Evolutionary conservation across 2,797 vertebrate genomes (phyloP).

Genomic region (Bufotes viridis): DNA sequence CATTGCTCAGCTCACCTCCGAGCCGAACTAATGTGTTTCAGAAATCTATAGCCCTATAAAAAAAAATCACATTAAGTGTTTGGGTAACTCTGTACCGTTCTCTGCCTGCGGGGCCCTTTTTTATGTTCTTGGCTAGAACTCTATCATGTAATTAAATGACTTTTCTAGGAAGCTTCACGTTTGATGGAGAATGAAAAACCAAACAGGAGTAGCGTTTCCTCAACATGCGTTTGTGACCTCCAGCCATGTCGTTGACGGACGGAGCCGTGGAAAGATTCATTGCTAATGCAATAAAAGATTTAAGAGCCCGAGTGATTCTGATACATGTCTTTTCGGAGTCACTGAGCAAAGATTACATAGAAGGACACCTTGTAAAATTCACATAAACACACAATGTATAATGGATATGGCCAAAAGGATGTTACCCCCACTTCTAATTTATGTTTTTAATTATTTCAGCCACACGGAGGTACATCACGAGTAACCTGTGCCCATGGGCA

Average conservation of each 20-base stretch:
- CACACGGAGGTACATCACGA: background rate
- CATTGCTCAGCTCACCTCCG: constrained; percentile 23
- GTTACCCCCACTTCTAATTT: background rate
- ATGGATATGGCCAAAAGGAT: background rate
- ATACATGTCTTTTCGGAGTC: constrained; percentile 4
- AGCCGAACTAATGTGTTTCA: constrained; percentile 43
- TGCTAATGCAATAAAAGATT: constrained; percentile 13
- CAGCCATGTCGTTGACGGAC: background rate
- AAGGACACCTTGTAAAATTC: constrained; percentile 10
- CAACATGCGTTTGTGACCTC: constrained; percentile 14
- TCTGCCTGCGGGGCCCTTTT: constrained; percentile 9
- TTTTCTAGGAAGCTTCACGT: constrained; percentile 30
- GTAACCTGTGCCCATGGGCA: background rate
- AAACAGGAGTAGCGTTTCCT: background rate
- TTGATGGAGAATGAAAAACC: constrained; percentile 18
- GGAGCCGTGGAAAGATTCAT: background rate
- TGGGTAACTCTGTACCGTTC: constrained; percentile 30
- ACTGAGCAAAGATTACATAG: background rate
- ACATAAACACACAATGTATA: background rate
- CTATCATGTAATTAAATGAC: constrained; percentile 53
- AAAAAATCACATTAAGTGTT: constrained; percentile 46
- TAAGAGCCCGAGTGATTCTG: background rate
- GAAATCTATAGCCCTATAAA: constrained; percentile 52
- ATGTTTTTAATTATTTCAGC: background rate
- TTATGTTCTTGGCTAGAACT: constrained; percentile 37